These are phyloP conservation scores for Apodemia mormo DNA, from an alignment of 2,888 invertebrate species.

Conservation along the genomic window DNA sequence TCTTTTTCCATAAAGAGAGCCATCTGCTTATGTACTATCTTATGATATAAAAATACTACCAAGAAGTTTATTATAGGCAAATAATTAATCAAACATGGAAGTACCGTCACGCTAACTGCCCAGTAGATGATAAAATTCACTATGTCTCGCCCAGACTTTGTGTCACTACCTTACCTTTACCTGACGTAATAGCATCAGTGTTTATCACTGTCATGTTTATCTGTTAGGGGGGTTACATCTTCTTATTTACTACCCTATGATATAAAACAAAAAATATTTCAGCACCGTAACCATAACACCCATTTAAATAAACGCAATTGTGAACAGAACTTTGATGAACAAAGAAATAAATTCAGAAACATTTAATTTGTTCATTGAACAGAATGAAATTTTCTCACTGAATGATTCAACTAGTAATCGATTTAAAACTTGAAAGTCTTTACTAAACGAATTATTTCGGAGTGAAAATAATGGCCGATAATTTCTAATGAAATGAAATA, in stretches of 20 bases:
- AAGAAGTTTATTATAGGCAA: no score
- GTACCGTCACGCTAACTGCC: no score
- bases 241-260: background rate
- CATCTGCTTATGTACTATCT: no score
- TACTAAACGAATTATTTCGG: conserved; percentile 2
- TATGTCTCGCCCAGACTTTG: no score
- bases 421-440: conserved; percentile 17
- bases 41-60: no score
- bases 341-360: conserved; percentile 1
- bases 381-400: background rate
- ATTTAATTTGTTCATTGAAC: conserved; percentile 5
- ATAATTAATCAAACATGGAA: no score
- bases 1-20: no score
- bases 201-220: no score
- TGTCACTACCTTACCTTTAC: no score
- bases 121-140: no score
- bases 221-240: no score
- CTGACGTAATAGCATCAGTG: no score
- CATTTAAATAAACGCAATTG: background rate
- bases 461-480: conserved; percentile 7
- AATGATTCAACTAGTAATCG: conserved; percentile 10
- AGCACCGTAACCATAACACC: background rate
- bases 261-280: background rate
- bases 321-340: background rate
- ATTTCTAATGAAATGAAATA: conserved; percentile 8